A percentile compares a stretch with the other conserved stretches of the same genome.
These are phyloP conservation scores for Fragum fragum DNA, from an alignment of 2,888 invertebrate genomes.

Conservation along the genomic window DNA sequence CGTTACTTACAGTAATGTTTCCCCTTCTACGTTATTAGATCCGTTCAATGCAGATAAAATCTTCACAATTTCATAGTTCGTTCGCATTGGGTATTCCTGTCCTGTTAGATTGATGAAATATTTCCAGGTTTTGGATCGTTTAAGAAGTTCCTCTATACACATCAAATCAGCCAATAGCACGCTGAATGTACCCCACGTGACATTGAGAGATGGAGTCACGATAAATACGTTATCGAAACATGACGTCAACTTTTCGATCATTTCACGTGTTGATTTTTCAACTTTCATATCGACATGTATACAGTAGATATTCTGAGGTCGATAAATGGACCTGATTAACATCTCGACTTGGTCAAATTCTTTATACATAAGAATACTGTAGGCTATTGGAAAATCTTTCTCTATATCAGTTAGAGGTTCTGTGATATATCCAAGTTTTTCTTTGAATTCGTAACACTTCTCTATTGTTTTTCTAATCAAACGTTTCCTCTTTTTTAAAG, in stretches of 20 bases:
- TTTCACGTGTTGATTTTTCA: constrained; percentile 63
- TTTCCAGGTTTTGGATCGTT: constrained; percentile 76
- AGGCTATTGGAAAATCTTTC: constrained; percentile 81
- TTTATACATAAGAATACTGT: constrained; percentile 81
- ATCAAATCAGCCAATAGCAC: constrained; percentile 85
- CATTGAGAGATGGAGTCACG: constrained; percentile 79
- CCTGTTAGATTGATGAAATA: constrained; percentile 86
- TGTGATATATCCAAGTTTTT: no score
- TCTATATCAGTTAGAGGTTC: constrained; percentile 66
- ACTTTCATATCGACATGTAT: constrained; percentile 84
- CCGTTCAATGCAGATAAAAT: constrained; percentile 85
- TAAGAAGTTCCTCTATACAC: constrained; percentile 84
- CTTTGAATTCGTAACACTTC: no score
- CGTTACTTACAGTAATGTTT: no score
- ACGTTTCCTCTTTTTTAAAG: neutral
- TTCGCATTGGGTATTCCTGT: constrained; percentile 85
- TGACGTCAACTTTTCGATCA: constrained; percentile 72
- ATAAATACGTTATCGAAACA: constrained; percentile 86
- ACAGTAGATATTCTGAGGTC: constrained; percentile 85
- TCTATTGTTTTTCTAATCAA: neutral
- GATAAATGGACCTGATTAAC: constrained; percentile 81
- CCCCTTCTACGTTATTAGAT: constrained; percentile 86
- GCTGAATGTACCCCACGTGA: constrained; percentile 84
- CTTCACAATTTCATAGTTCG: constrained; percentile 84
- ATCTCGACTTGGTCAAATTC: constrained; percentile 80